These are phyloP conservation scores for Megalonaias nervosa DNA, from an alignment of 1,140 invertebrate genomes.

Conservation along the genomic window DNA sequence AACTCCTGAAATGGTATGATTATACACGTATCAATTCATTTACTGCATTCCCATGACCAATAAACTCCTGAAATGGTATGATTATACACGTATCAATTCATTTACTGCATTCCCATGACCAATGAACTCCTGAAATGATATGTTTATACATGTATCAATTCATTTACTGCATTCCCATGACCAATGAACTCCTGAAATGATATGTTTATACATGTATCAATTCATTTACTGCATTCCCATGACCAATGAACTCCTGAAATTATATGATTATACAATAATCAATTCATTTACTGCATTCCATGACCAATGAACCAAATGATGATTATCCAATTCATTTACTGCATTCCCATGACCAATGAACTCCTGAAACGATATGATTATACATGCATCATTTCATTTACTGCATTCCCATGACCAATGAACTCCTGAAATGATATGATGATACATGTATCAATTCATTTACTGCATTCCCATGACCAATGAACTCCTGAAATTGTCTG, in stretches of 20 bases:
- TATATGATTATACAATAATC: conserved; percentile 60
- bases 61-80: conserved; percentile 78
- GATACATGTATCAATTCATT: conserved; percentile 82
- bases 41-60: conserved; percentile 91
- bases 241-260: conserved; percentile 85
- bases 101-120: conserved; percentile 93
- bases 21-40: conserved; percentile 82
- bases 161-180: conserved; percentile 92
- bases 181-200: conserved; percentile 81
- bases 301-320: conserved; percentile 87
- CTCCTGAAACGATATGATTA: conserved; percentile 72
- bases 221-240: conserved; percentile 93
- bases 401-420: conserved; percentile 90
- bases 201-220: conserved; percentile 72
- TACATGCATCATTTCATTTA: conserved; percentile 85
- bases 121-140: conserved; percentile 80
- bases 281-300: conserved; percentile 94
- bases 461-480: conserved; percentile 91
- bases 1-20: conserved; percentile 77
- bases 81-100: conserved; percentile 78
- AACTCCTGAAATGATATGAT: conserved; percentile 75
- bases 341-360: conserved; percentile 92
- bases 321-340: conserved; percentile 94
- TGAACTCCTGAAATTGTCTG: conserved; percentile 78
- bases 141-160: conserved; percentile 76